Percentiles rank a stretch among this genome's conserved stretches.
These are phyloP conservation scores for Phyllostomus hastatus DNA, from an alignment of 2,113 vertebrate species.

Conservation along the genomic window DNA sequence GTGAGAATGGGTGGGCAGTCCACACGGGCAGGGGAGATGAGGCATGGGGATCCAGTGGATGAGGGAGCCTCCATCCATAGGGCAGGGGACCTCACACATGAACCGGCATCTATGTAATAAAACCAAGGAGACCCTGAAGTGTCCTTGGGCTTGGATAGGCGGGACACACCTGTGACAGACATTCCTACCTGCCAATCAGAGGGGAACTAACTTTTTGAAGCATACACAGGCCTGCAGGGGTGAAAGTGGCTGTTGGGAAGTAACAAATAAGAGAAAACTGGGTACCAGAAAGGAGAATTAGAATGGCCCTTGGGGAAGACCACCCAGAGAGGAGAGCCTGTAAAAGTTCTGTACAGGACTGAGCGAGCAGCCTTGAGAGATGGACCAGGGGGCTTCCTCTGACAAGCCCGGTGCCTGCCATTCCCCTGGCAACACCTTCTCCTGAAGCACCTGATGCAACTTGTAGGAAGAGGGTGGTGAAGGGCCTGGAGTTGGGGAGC, in stretches of 20 bases:
- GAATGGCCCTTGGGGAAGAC: not conserved
- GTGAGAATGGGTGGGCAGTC: not conserved
- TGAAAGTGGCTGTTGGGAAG: not conserved
- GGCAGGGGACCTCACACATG: not conserved
- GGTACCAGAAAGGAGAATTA: not conserved
- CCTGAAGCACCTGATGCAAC: not conserved
- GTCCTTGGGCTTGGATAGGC: constrained; percentile 24
- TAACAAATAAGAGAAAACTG: not conserved
- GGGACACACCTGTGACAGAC: not conserved
- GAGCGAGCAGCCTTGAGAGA: not conserved
- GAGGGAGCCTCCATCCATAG: not conserved
- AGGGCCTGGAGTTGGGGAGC: not conserved
- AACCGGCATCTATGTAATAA: not conserved
- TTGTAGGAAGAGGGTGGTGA: not conserved
- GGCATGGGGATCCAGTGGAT: not conserved
- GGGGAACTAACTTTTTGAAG: not conserved
- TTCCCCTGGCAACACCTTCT: not conserved
- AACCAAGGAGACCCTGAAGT: constrained; percentile 11
- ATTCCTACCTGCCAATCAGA: constrained; percentile 34
- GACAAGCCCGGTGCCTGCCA: not conserved
- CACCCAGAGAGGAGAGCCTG: not conserved
- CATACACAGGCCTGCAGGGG: no score
- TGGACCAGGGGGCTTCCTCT: not conserved
- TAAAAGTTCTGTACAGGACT: not conserved
- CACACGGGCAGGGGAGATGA: not conserved